A percentile compares a stretch with the other conserved stretches of the same genome.
These are phyloP conservation scores for Pitangus sulphuratus DNA, from an alignment of 2,797 vertebrate species.

Conservation along the genomic window DNA sequence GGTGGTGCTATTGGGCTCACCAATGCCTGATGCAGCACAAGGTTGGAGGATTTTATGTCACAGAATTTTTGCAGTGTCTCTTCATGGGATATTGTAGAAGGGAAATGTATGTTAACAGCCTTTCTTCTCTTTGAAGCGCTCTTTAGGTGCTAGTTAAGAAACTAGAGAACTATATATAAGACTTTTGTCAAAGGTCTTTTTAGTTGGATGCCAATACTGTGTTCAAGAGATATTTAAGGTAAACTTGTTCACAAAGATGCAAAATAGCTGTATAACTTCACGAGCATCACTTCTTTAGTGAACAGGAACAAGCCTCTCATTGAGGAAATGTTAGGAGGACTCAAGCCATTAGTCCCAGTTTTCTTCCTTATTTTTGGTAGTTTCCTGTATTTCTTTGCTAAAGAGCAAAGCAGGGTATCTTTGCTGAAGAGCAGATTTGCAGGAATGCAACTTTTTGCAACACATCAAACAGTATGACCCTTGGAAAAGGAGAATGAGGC, in stretches of 20 bases:
- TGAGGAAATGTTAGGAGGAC: rapidly evolving
- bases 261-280: neutral
- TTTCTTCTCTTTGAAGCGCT: neutral
- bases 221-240: neutral
- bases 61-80: neutral
- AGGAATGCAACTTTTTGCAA: neutral
- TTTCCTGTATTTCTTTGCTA: neutral
- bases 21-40: neutral
- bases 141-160: neutral
- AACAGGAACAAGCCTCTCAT: rapidly evolving
- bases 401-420: neutral
- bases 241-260: neutral
- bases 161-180: neutral
- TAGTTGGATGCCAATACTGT: neutral
- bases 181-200: neutral
- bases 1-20: rapidly evolving
- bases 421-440: neutral
- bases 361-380: neutral
- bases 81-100: neutral
- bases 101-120: neutral
- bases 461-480: neutral
- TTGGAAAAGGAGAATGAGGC: neutral
- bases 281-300: neutral
- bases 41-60: neutral
- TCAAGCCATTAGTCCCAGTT: neutral